phyloP scores from a whole-genome alignment of 2,113 vertebrate genomes.

The Microtus richardsoni region DNA sequence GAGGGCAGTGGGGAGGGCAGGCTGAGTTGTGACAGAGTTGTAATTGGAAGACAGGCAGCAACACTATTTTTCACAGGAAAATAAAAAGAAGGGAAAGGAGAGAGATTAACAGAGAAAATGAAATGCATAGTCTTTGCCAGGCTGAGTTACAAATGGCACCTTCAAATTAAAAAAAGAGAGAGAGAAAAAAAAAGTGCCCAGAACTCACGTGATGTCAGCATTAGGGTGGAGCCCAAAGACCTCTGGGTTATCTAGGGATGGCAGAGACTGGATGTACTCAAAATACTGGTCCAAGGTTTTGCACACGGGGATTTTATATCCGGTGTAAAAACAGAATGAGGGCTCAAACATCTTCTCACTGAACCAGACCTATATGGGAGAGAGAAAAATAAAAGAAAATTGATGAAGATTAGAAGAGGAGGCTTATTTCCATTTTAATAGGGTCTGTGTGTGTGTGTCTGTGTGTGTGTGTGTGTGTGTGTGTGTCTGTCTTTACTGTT shows the following conservation, averaged over 20 bases:
- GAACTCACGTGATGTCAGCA: conserved; percentile 88
- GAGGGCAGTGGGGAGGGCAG: conserved; percentile 42
- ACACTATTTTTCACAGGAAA: conserved; percentile 69
- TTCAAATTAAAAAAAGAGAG: conserved; percentile 44
- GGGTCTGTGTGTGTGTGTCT: not conserved
- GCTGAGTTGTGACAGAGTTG: conserved; percentile 51
- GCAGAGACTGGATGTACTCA: conserved; percentile 88
- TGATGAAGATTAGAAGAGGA: not conserved
- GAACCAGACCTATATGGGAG: conserved; percentile 86
- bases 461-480: too few species aligned
- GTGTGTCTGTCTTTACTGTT: not conserved
- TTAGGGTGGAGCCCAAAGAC: conserved; percentile 90
- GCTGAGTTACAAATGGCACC: conserved; percentile 44
- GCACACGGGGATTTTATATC: conserved; percentile 88
- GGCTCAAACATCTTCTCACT: conserved; percentile 87
- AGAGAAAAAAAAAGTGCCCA: not conserved
- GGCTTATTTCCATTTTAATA: conserved; percentile 64
- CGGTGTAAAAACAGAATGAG: conserved; percentile 86
- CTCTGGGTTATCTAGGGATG: conserved; percentile 86
- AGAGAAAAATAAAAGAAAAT: conserved; percentile 53
- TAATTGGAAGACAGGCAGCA: conserved; percentile 70
- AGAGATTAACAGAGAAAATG: conserved; percentile 70
- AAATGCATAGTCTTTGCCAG: conserved; percentile 43
- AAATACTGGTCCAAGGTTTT: conserved; percentile 87
- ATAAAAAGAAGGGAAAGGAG: conserved; percentile 63